These are phyloP conservation scores for Frankliniella intonsa DNA, from an alignment of 2,888 invertebrate genomes.

Conservation along the genomic window DNA sequence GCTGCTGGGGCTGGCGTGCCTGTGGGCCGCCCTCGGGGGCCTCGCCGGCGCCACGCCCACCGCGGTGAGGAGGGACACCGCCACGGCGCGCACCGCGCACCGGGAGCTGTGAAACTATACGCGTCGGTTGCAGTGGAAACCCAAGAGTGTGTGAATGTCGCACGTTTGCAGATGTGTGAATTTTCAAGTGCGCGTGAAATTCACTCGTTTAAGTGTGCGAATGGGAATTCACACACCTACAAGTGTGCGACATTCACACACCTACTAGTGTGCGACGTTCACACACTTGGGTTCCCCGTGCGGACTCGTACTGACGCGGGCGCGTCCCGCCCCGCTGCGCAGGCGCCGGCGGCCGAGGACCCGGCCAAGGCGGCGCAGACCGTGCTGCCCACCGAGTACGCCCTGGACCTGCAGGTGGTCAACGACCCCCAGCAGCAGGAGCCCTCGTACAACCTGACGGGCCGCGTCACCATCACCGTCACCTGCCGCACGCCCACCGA, in stretches of 20 bases:
- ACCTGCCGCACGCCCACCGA: slow-evolving; percentile 6
- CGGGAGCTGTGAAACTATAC: too few relatives aligned
- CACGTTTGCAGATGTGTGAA: too few relatives aligned
- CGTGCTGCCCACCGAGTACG: background rate
- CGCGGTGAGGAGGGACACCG: background rate
- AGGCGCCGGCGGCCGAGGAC: background rate
- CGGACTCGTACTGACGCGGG: too few relatives aligned
- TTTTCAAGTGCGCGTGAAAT: too few relatives aligned
- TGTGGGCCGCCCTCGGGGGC: slow-evolving; percentile 16
- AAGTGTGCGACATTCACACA: too few relatives aligned
- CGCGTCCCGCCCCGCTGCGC: background rate
- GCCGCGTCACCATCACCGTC: slow-evolving; percentile 9
- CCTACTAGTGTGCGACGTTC: too few relatives aligned
- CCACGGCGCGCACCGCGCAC: too few relatives aligned
- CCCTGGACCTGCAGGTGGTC: slow-evolving; percentile 10
- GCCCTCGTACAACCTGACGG: slow-evolving; percentile 14
- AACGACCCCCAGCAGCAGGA: background rate
- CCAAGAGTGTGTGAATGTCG: too few relatives aligned
- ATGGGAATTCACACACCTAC: too few relatives aligned
- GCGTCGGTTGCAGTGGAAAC: too few relatives aligned
- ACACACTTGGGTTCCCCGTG: too few relatives aligned
- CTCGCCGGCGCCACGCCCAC: background rate
- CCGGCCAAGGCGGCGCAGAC: background rate
- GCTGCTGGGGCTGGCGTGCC: background rate
- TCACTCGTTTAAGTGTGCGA: too few relatives aligned